A percentile compares a stretch with the other conserved stretches of the same genome.
Conservation (phyloP, 1,140 invertebrate species). For the Cydia splendana region DNA sequence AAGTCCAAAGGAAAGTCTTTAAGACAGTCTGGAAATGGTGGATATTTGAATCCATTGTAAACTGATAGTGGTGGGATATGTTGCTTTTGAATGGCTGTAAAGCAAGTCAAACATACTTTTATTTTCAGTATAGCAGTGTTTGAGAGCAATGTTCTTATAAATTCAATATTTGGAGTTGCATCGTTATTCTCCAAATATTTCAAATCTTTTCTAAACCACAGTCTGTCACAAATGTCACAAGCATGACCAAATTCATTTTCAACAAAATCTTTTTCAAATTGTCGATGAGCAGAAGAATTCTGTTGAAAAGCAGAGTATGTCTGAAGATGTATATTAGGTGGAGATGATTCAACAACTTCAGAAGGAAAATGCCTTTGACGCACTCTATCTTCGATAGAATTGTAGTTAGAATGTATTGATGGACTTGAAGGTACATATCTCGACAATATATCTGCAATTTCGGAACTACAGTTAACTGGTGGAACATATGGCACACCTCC, state of each 20-base stretch:
- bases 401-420: conserved; percentile 24
- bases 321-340: conserved; percentile 22
- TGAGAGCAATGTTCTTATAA: conserved; percentile 38
- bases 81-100: conserved; percentile 39
- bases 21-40: conserved; percentile 44
- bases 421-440: background rate
- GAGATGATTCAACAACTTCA: conserved; percentile 22
- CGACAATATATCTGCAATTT: conserved; percentile 1
- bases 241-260: conserved; percentile 43
- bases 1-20: conserved; percentile 53
- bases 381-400: conserved; percentile 27
- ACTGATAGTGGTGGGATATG: conserved; percentile 50
- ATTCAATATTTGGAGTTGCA: conserved; percentile 35
- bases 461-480: conserved; percentile 22
- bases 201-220: conserved; percentile 55
- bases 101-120: conserved; percentile 44
- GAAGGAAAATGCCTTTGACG: background rate
- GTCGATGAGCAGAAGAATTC: too few relatives aligned
- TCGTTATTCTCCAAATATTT: conserved; percentile 33
- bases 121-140: conserved; percentile 3
- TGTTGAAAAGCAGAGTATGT: background rate
- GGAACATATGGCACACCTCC: conserved; percentile 21
- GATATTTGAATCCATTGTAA: conserved; percentile 43
- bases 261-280: background rate
- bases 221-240: conserved; percentile 51